Base-by-base conservation (phyloP, 2,113 vertebrate genomes). In the Pavo muticus region DNA sequence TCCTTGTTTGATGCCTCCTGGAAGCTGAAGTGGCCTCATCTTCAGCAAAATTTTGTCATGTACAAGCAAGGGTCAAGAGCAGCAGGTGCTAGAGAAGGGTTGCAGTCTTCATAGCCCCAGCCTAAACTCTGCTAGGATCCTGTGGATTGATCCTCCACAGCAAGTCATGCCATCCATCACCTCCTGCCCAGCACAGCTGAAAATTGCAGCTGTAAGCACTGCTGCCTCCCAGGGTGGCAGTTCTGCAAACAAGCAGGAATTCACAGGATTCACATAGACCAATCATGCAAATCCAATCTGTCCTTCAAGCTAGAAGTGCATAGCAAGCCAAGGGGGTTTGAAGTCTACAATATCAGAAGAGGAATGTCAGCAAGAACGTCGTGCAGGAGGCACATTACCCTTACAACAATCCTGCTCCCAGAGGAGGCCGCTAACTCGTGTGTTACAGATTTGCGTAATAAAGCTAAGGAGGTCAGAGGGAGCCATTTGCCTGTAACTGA, bases 191-290 rank as follows among this genome's bases (percentile, higher is more conserved):
- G 23, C 0, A n/a, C 1, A 52, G 27, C 44, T 72, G 57, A 42
- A 78, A 84, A 47, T 10, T 52, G 52, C 47, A 68, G 25, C 44
- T 35, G 18, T 10, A 18, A 59, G 39, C 29, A 39, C 5, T 2
- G 1, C 40, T 32, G 27, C n/a, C 37, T 76, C 37, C 45, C 40
- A 30, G 45, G 40, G n/a, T 8, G 37, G 37, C n/a, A 52, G 39
- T 86, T 47, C 91, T 72, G 47, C 70, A 39, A 39, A 30, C 12
- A 50, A 61, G 45, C 32, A 72, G 37, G 23, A 81, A 70, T 27
- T 11, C 68, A 54, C 37, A 40, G 21, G 47, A 39, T 11, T 72
- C 1, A 0, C 39, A 10, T 1, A 35, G 32, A 45, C 29, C 4
- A 24, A 24, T 40, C 72, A 50, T 35, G 18, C 13, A 56, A 61